These are phyloP conservation scores for Listronotus oregonensis DNA, from an alignment of 1,140 invertebrate genomes.

Conservation along the genomic window DNA sequence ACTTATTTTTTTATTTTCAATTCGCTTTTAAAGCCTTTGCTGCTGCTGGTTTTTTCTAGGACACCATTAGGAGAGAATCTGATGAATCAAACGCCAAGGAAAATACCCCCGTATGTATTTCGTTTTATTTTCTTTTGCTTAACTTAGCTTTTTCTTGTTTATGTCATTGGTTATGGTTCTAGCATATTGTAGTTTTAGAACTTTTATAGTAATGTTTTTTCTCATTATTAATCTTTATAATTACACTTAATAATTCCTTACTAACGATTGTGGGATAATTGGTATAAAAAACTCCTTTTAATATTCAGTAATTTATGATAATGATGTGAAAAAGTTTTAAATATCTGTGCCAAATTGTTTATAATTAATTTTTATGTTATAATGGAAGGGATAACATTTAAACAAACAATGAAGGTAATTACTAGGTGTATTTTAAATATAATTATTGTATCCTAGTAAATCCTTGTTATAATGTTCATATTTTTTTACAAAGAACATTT, in stretches of 20 bases:
- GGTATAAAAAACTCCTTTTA: neutral
- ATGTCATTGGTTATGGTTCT: constrained; percentile 19
- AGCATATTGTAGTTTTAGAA: constrained; percentile 9
- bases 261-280: neutral
- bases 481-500: no score
- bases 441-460: no score
- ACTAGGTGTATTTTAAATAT: no score
- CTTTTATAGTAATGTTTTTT: neutral
- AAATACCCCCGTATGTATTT: constrained; percentile 65
- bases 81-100: constrained; percentile 56
- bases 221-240: no score
- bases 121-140: constrained; percentile 36
- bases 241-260: no score
- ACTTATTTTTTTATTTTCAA: constrained; percentile 53
- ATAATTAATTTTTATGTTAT: no score
- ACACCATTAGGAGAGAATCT: constrained; percentile 47
- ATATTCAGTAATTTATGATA: neutral
- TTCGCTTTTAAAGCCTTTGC: constrained; percentile 33
- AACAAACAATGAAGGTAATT: no score
- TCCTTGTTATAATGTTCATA: no score
- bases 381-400: no score
- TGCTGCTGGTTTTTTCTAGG: constrained; percentile 50
- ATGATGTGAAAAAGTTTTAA: no score
- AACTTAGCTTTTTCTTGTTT: constrained; percentile 19
- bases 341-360: no score